phyloP scores from a whole-genome alignment of 2,888 invertebrate species.

The Poecilobothrus nobilitatus region DNA sequence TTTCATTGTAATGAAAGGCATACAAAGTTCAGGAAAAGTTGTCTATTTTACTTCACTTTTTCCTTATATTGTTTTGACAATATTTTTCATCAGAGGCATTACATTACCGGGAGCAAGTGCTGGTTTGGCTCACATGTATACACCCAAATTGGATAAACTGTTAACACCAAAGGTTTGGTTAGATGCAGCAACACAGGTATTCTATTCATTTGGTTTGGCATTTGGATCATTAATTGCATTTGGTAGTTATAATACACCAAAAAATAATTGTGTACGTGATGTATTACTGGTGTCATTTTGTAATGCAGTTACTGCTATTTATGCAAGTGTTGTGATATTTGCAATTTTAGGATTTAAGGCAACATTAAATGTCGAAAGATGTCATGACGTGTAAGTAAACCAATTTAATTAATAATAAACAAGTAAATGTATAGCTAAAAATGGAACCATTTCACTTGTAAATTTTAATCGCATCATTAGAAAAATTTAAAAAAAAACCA shows the following conservation, averaged over 20 bases:
- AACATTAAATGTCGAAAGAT: conserved; percentile 78
- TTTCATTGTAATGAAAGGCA: conserved; percentile 93
- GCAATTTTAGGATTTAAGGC: conserved; percentile 94
- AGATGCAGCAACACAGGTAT: conserved; percentile 94
- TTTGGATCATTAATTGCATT: conserved; percentile 94
- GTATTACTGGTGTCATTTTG: conserved; percentile 84
- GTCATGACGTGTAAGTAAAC: conserved; percentile 58
- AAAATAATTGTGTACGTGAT: conserved; percentile 90
- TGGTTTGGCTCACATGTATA: conserved; percentile 84
- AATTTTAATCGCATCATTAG: too few relatives aligned
- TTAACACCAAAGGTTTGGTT: conserved; percentile 86
- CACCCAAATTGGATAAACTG: conserved; percentile 83
- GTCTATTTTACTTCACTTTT: conserved; percentile 94
- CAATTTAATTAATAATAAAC: background rate
- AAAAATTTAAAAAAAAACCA: too few relatives aligned
- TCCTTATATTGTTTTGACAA: conserved; percentile 86
- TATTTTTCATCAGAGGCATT: conserved; percentile 86
- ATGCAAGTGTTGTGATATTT: conserved; percentile 91
- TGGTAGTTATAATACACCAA: conserved; percentile 89
- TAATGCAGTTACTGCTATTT: conserved; percentile 88
- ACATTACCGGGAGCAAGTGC: conserved; percentile 79
- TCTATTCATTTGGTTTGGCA: conserved; percentile 90
- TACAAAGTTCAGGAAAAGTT: conserved; percentile 92
- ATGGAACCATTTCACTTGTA: too few relatives aligned
- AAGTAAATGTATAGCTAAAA: too few relatives aligned